phyloP scores from a whole-genome alignment of 2,888 invertebrate species.

The Belgica antarctica region DNA sequence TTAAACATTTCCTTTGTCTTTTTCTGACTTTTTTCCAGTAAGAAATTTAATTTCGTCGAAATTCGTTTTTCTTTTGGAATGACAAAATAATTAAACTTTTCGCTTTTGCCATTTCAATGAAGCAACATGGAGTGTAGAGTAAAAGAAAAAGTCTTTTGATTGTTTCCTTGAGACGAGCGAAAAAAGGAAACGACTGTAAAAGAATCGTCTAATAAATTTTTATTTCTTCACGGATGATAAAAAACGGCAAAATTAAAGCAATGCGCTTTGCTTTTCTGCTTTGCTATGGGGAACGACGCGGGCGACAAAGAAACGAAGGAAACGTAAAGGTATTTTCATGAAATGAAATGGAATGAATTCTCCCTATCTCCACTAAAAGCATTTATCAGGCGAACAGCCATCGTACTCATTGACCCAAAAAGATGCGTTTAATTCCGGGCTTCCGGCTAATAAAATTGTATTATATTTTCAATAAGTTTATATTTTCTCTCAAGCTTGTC shows the following conservation, averaged over 20 bases:
- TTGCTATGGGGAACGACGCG: too few relatives aligned
- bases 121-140: not conserved
- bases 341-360: slow-evolving; percentile 3
- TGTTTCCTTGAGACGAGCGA: not conserved
- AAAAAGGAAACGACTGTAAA: not conserved
- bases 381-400: not conserved
- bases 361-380: not conserved
- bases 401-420: slow-evolving; percentile 23
- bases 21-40: slow-evolving; percentile 7
- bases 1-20: not conserved
- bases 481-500: slow-evolving; percentile 1
- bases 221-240: slow-evolving; percentile 24
- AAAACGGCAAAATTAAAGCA: not conserved
- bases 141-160: slow-evolving; percentile 8
- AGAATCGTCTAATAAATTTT: slow-evolving; percentile 29
- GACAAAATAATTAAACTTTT: slow-evolving; percentile 43
- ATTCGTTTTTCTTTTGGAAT: slow-evolving; percentile 24
- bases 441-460: slow-evolving; percentile 15
- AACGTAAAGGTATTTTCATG: slow-evolving; percentile 1
- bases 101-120: slow-evolving; percentile 27
- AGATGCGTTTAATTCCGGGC: not conserved
- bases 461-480: slow-evolving; percentile 24
- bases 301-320: not conserved
- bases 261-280: too few relatives aligned
- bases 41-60: slow-evolving; percentile 35